These are phyloP conservation scores for Tiaroga cobitis DNA, from an alignment of 2,797 vertebrate species.

Conservation along the genomic window DNA sequence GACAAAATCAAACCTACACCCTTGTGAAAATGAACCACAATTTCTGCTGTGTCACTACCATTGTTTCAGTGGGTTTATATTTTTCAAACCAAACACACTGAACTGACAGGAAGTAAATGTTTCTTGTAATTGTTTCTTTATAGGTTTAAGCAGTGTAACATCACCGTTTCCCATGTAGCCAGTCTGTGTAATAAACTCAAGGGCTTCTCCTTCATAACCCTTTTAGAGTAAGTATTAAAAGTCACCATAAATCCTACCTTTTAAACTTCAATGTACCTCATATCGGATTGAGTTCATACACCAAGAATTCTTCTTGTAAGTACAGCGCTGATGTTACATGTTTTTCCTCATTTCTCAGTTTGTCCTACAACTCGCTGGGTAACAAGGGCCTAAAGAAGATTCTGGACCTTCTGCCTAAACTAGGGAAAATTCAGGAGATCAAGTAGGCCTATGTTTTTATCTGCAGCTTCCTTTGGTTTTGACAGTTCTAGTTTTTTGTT, in stretches of 20 bases:
- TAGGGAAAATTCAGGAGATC: slow-evolving; percentile 69
- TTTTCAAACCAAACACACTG: not conserved
- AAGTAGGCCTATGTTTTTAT: slow-evolving; percentile 65
- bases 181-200: slow-evolving; percentile 73
- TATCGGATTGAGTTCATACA: not conserved
- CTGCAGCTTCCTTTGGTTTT: not conserved
- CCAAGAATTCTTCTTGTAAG: not conserved
- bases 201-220: slow-evolving; percentile 62
- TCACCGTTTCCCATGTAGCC: slow-evolving; percentile 70
- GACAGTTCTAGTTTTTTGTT: not conserved
- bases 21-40: not conserved
- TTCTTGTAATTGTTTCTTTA: slow-evolving; percentile 19
- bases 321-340: not conserved
- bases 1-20: not conserved
- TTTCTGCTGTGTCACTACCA: not conserved
- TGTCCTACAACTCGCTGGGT: slow-evolving; percentile 73
- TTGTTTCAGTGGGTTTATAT: not conserved
- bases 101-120: not conserved
- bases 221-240: slow-evolving; percentile 83
- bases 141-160: slow-evolving; percentile 74
- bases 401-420: slow-evolving; percentile 64
- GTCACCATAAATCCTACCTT: not conserved
- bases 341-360: slow-evolving; percentile 60
- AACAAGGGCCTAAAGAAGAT: slow-evolving; percentile 72
- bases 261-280: not conserved